These are phyloP conservation scores for Drosophila mojavensis DNA, from an alignment of 1,140 invertebrate genomes.

Conservation along the genomic window DNA sequence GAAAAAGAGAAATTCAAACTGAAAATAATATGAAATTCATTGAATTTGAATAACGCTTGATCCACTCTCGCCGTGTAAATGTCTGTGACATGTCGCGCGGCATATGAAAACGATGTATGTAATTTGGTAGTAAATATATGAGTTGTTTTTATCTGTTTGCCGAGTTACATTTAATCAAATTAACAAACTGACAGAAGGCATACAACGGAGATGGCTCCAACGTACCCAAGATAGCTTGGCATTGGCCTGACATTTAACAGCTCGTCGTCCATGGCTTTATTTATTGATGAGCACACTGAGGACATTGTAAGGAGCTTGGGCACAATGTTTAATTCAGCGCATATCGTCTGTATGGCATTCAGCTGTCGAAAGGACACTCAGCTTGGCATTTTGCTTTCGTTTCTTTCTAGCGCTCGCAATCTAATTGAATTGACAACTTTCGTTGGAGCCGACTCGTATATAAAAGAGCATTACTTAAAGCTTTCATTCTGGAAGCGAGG, in stretches of 20 bases:
- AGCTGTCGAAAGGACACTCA: conserved; percentile 11
- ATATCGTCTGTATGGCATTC: conserved; percentile 19
- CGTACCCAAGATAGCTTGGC: conserved; percentile 31
- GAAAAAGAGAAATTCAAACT: neutral
- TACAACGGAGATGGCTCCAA: conserved; percentile 15
- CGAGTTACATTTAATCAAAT: conserved; percentile 75
- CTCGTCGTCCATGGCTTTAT: conserved; percentile 40
- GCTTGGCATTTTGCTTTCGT: neutral
- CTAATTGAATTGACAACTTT: conserved; percentile 64
- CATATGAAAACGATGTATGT: conserved; percentile 26
- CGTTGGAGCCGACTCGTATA: conserved; percentile 19
- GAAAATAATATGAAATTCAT: neutral
- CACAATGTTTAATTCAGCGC: conserved; percentile 53
- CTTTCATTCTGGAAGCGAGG: conserved; percentile 33
- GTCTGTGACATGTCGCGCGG: conserved; percentile 6
- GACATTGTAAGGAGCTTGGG: conserved; percentile 34
- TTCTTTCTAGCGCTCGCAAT: conserved; percentile 29
- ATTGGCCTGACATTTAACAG: conserved; percentile 65
- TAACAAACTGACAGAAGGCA: conserved; percentile 49
- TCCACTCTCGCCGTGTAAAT: conserved; percentile 9
- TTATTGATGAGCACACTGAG: conserved; percentile 55
- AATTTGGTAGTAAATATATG: conserved; percentile 29
- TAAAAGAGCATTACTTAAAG: conserved; percentile 49
- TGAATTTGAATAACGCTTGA: neutral
- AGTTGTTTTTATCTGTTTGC: conserved; percentile 61